These are phyloP conservation scores for Drosophila pseudoananassae DNA, from an alignment of 1,140 invertebrate genomes.

Conservation along the genomic window DNA sequence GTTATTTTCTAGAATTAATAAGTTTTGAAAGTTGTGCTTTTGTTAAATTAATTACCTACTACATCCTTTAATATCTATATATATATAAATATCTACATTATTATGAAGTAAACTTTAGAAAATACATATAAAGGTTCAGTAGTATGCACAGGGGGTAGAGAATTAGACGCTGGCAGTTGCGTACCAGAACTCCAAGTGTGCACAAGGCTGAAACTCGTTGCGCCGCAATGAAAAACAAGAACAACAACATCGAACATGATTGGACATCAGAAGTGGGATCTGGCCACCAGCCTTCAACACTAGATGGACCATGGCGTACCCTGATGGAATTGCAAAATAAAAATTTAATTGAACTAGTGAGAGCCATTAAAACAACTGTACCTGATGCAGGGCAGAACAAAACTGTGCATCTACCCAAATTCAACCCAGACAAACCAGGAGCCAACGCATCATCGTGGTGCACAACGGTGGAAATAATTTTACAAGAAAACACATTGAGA, in stretches of 20 bases:
- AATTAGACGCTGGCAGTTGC: no score
- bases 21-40: no score
- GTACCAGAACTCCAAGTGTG: no score
- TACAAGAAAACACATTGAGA: neutral
- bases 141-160: no score
- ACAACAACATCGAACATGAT: neutral
- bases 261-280: neutral
- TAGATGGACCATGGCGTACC: conserved; percentile 2
- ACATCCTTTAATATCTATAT: no score
- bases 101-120: no score
- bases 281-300: conserved; percentile 1
- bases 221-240: neutral
- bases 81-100: no score
- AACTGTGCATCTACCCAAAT: conserved; percentile 12
- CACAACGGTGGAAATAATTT: neutral
- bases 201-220: no score
- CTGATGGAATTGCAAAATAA: conserved; percentile 14
- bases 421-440: conserved; percentile 5
- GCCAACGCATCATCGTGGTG: neutral
- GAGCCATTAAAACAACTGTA: conserved; percentile 9
- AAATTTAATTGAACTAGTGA: conserved; percentile 15
- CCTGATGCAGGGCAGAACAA: conserved; percentile 5
- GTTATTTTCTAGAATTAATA: no score
- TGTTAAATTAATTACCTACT: no score
- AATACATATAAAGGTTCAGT: no score